These are phyloP conservation scores for Phylloscopus whistleri DNA, from an alignment of 2,113 vertebrate species.

Conservation along the genomic window DNA sequence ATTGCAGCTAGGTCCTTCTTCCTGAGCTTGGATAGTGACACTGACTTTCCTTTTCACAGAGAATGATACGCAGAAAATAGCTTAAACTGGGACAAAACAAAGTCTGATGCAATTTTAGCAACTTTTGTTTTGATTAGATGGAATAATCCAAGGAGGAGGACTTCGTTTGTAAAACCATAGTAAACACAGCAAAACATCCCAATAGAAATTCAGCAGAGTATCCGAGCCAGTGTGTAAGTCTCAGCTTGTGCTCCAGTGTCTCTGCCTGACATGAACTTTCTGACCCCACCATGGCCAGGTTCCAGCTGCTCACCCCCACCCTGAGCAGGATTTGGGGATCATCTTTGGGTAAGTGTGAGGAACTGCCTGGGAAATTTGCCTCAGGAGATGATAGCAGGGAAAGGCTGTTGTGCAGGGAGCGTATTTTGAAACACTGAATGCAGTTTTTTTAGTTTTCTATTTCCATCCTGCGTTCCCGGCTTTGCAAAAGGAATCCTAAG, in stretches of 20 bases:
- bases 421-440: conserved; percentile 33
- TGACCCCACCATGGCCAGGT: neutral
- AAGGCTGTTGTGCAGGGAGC: neutral
- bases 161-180: neutral
- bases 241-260: neutral
- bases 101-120: neutral
- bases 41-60: neutral
- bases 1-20: neutral
- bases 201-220: neutral
- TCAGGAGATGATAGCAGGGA: neutral
- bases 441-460: conserved; percentile 38
- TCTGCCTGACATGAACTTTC: neutral
- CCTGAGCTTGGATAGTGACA: neutral
- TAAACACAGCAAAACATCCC: neutral
- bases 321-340: neutral
- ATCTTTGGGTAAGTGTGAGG: neutral
- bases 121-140: neutral
- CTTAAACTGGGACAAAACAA: neutral
- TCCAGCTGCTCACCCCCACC: neutral
- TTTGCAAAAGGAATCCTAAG: conserved; percentile 30
- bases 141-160: neutral
- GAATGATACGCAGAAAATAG: neutral
- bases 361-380: conserved; percentile 10
- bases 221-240: neutral
- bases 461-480: neutral